A percentile compares a stretch with the other conserved stretches of the same genome.
These are phyloP conservation scores for Thelaira solivaga DNA, from an alignment of 2,888 invertebrate genomes.

Conservation along the genomic window DNA sequence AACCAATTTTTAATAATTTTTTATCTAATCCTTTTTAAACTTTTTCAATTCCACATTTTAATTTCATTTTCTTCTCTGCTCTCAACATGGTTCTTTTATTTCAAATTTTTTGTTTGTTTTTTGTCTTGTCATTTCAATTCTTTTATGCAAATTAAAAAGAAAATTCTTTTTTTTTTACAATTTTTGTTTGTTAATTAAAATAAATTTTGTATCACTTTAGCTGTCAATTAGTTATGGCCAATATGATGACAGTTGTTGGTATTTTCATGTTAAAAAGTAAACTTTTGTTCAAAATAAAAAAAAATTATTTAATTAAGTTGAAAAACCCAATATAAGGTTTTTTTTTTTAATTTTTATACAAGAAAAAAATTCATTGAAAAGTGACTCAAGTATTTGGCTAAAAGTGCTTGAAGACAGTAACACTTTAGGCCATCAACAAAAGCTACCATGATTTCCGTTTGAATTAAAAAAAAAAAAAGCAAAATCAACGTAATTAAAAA, in stretches of 20 bases:
- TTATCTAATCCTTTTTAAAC: neutral
- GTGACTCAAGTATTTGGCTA: constrained; percentile 59
- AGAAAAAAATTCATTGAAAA: constrained; percentile 43
- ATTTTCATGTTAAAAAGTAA: constrained; percentile 26
- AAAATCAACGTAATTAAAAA: constrained; percentile 66
- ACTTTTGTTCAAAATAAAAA: constrained; percentile 1
- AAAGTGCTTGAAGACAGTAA: constrained; percentile 64
- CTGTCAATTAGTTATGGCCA: constrained; percentile 66
- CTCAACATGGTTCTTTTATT: neutral
- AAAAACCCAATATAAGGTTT: constrained; percentile 50
- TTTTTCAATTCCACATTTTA: constrained; percentile 7
- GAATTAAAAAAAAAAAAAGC: constrained; percentile 10
- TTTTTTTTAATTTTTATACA: neutral
- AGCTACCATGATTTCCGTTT: constrained; percentile 54
- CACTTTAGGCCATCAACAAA: constrained; percentile 54
- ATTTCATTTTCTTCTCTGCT: neutral
- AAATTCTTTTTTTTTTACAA: constrained; percentile 29
- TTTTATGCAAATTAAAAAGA: constrained; percentile 19
- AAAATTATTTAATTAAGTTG: constrained; percentile 65
- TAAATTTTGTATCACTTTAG: constrained; percentile 64
- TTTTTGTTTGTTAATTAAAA: constrained; percentile 64
- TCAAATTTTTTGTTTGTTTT: neutral
- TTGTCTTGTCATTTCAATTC: neutral
- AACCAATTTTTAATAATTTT: neutral
- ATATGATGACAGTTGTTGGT: constrained; percentile 64